Evolutionary conservation across 2,113 vertebrate genomes (phyloP).

Genomic region (zebrafish (Danio rerio)): DNA sequence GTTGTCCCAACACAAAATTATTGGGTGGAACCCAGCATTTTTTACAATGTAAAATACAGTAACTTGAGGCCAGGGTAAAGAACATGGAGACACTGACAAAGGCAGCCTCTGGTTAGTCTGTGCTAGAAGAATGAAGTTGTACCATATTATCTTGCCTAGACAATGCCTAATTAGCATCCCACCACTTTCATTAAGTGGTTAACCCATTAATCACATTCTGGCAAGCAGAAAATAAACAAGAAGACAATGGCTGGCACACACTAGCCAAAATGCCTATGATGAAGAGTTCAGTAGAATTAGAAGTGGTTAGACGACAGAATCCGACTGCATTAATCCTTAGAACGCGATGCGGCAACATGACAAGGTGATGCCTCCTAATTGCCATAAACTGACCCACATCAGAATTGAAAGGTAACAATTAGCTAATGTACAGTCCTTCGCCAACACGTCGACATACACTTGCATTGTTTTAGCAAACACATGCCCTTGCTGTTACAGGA

Average conservation of each 20-base stretch:
- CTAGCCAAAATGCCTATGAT: neutral
- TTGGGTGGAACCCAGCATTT: too few relatives aligned
- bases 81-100: neutral
- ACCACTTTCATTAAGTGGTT: slow-evolving; percentile 53
- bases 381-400: neutral
- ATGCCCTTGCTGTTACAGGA: neutral
- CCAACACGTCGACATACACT: neutral
- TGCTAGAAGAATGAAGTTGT: neutral
- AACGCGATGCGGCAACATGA: neutral
- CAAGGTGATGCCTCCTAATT: neutral
- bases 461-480: slow-evolving; percentile 3
- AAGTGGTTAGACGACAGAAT: neutral
- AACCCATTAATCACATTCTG: slow-evolving; percentile 52
- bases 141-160: slow-evolving; percentile 49
- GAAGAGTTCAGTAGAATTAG: neutral
- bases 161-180: slow-evolving; percentile 46
- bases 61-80: slow-evolving; percentile 1
- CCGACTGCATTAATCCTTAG: neutral
- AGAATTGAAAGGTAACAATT: neutral
- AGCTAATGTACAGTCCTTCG: neutral
- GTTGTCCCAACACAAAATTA: too few relatives aligned
- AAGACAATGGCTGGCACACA: neutral
- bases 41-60: neutral
- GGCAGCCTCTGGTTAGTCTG: slow-evolving; percentile 1
- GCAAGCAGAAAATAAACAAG: slow-evolving; percentile 47